phyloP scores from a whole-genome alignment of 2,113 vertebrate genomes.

The Laticauda colubrina region DNA sequence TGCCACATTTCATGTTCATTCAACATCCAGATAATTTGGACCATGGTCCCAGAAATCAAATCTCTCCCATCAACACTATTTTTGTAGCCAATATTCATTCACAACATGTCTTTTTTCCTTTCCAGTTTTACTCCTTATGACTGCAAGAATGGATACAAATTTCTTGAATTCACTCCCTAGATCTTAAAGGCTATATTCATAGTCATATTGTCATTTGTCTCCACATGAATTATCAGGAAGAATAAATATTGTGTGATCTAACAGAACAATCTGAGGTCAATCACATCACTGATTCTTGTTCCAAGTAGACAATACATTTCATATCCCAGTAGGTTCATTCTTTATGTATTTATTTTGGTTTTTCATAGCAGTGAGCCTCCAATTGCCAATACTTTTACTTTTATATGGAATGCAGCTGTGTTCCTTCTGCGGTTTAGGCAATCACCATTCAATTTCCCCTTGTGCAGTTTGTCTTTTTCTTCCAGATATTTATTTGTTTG shows the following conservation, averaged over 20 bases:
- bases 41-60: background rate
- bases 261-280: background rate
- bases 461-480: background rate
- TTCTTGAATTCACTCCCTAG: background rate
- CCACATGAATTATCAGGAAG: background rate
- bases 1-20: background rate
- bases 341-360: background rate
- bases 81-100: background rate
- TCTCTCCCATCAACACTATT: background rate
- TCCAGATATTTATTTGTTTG: background rate
- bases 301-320: background rate
- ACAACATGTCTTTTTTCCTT: background rate
- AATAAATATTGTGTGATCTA: background rate
- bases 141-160: background rate
- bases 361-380: background rate
- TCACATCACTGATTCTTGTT: background rate
- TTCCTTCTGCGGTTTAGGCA: background rate
- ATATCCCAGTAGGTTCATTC: background rate
- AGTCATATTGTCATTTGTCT: background rate
- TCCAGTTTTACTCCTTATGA: background rate
- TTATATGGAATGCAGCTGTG: background rate
- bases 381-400: background rate
- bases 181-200: background rate
- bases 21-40: background rate
- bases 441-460: background rate